Conservation (phyloP, 1,140 invertebrate genomes). For the Drosophila pallidifrons region DNA sequence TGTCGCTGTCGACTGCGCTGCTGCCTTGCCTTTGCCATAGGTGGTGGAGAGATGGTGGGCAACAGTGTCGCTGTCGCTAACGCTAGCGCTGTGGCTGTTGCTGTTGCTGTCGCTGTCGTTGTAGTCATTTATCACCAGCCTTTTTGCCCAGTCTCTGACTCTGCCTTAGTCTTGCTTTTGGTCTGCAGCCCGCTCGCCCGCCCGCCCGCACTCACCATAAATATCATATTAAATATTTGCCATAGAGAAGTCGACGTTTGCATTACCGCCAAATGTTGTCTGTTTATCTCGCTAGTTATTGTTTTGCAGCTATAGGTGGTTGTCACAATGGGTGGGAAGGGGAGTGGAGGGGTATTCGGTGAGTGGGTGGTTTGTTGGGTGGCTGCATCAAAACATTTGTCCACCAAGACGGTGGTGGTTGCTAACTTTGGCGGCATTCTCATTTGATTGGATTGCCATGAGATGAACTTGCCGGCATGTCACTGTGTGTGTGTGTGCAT, state of each 20-base stretch:
- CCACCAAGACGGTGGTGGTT: slow-evolving; percentile 70
- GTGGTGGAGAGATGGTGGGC: slow-evolving; percentile 27
- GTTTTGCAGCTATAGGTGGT: slow-evolving; percentile 62
- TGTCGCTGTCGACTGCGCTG: slow-evolving; percentile 24
- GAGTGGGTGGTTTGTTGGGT: not conserved
- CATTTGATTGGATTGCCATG: slow-evolving; percentile 82
- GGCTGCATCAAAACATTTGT: slow-evolving; percentile 13
- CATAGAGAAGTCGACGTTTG: slow-evolving; percentile 69
- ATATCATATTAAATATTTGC: slow-evolving; percentile 81
- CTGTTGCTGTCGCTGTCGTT: slow-evolving; percentile 6
- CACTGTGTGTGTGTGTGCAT: slow-evolving; percentile 29
- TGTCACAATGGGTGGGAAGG: not conserved
- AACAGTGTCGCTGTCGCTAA: slow-evolving; percentile 32
- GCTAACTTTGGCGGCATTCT: slow-evolving; percentile 74
- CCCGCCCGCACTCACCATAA: slow-evolving; percentile 57
- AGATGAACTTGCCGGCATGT: slow-evolving; percentile 62
- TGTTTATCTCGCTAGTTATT: slow-evolving; percentile 81
- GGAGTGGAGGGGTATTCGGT: not conserved
- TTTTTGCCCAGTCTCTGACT: slow-evolving; percentile 44
- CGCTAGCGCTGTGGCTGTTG: slow-evolving; percentile 3
- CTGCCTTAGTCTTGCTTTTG: not conserved
- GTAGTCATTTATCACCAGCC: slow-evolving; percentile 73
- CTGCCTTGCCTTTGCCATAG: not conserved
- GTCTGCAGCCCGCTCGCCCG: slow-evolving; percentile 18
- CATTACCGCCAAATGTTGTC: slow-evolving; percentile 79